Evolutionary conservation across 1,140 invertebrate species (phyloP).

Genomic region (Drosophila elegans): DNA sequence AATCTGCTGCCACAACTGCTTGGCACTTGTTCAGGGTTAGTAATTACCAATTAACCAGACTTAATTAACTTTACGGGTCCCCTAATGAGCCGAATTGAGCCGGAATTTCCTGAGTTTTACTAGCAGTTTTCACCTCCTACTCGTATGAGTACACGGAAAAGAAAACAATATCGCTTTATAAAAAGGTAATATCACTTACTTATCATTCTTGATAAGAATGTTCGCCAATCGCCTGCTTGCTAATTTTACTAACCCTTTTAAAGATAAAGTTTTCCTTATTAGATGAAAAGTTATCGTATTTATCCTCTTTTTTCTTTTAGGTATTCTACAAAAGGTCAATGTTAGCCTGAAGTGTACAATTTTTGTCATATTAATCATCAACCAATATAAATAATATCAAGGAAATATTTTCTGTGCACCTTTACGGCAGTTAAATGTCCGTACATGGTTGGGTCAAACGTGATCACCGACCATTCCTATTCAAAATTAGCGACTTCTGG

Average conservation of each 20-base stretch:
- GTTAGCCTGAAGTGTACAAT: background rate
- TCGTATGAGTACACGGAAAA: background rate
- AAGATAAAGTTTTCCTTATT: background rate
- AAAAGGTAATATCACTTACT: conserved; percentile 2
- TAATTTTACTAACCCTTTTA: background rate
- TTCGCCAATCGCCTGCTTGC: background rate
- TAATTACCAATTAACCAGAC: conserved; percentile 28
- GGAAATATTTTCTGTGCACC: conserved; percentile 6
- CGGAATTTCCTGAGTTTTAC: conserved; percentile 5
- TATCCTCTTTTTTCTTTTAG: background rate
- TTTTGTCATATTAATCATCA: background rate
- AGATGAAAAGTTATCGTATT: background rate
- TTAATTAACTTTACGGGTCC: conserved; percentile 30
- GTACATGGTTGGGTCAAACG: conserved; percentile 19
- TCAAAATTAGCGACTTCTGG: conserved; percentile 26
- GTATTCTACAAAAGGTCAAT: background rate
- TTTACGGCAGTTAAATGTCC: conserved; percentile 12
- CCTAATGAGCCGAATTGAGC: conserved; percentile 49
- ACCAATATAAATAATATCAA: background rate
- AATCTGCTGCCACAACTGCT: conserved; percentile 3
- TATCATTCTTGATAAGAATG: conserved; percentile 1
- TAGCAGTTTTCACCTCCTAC: background rate
- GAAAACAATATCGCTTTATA: background rate
- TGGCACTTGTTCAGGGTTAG: conserved; percentile 37
- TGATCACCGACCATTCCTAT: conserved; percentile 26